A percentile compares a stretch with the other conserved stretches of the same genome.
These are phyloP conservation scores for Cirrhinus mrigala DNA, from an alignment of 2,797 vertebrate genomes.

Conservation along the genomic window DNA sequence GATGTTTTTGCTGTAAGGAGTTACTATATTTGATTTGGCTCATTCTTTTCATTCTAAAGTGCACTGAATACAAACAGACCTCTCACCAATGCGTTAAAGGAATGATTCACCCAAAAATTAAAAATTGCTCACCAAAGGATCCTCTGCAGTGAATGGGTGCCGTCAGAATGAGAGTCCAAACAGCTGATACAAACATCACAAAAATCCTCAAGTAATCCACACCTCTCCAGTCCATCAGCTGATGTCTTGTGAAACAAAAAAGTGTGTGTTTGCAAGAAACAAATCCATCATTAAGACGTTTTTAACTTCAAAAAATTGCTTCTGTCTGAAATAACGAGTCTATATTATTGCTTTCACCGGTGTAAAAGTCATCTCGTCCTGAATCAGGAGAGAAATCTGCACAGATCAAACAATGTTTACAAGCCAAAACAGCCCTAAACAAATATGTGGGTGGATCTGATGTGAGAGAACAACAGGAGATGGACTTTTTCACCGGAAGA, in stretches of 20 bases:
- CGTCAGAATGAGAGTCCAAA: background rate
- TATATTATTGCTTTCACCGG: too few relatives aligned
- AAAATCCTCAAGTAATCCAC: too few relatives aligned
- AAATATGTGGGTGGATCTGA: background rate
- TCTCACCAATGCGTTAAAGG: background rate
- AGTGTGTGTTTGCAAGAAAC: background rate
- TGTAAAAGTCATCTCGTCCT: too few relatives aligned
- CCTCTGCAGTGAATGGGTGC: background rate
- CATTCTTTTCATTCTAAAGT: background rate
- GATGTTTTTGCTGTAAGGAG: background rate
- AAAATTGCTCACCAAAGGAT: background rate
- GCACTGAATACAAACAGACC: background rate
- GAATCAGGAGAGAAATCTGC: too few relatives aligned
- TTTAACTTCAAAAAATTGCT: background rate
- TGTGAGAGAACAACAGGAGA: background rate
- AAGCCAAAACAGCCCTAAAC: too few relatives aligned
- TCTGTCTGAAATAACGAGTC: too few relatives aligned
- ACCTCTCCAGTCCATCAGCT: background rate
- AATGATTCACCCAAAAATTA: background rate
- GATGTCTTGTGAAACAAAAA: background rate
- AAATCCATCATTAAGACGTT: background rate
- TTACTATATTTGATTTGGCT: background rate
- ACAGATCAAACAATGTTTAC: too few relatives aligned
- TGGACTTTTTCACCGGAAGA: too few relatives aligned
- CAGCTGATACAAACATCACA: background rate